Conservation (phyloP, 2,888 invertebrate genomes). For the Eudiplozoon nipponicum region DNA sequence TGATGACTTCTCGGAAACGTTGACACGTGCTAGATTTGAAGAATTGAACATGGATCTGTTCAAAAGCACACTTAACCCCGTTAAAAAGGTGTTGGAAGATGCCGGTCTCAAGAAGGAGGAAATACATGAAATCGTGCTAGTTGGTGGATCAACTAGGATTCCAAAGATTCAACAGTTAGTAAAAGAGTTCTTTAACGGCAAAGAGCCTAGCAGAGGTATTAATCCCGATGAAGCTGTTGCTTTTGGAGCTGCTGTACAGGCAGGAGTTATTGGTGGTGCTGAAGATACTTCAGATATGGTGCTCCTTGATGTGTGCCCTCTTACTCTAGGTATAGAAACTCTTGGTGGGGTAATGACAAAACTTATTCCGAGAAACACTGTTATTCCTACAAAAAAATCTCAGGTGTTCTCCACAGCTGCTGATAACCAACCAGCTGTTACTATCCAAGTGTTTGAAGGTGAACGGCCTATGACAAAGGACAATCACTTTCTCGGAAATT, state of each 20-base stretch:
- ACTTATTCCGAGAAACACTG: constrained; percentile 75
- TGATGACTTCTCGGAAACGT: constrained; percentile 81
- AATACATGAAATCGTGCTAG: constrained; percentile 84
- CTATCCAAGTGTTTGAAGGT: constrained; percentile 76
- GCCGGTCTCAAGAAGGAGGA: constrained; percentile 95
- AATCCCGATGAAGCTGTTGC: constrained; percentile 97
- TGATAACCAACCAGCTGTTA: constrained; percentile 91
- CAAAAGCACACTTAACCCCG: constrained; percentile 65
- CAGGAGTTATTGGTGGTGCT: constrained; percentile 79
- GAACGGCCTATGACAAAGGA: constrained; percentile 98
- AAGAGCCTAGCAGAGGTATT: constrained; percentile 82
- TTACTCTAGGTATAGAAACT: constrained; percentile 95
- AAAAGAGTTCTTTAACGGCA: constrained; percentile 51
- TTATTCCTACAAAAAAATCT: constrained; percentile 90
- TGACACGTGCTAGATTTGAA: constrained; percentile 89
- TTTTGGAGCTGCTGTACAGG: constrained; percentile 87
- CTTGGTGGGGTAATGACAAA: constrained; percentile 99
- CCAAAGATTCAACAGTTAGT: constrained; percentile 50
- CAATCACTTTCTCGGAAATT: constrained; percentile 84
- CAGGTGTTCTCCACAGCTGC: constrained; percentile 96
- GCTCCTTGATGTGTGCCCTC: constrained; percentile 75
- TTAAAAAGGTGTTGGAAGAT: constrained; percentile 61
- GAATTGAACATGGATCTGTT: constrained; percentile 56
- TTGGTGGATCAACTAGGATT: constrained; percentile 96
- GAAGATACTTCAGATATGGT: constrained; percentile 76